Percentiles rank a stretch among this genome's conserved stretches.
Evolutionary conservation across 2,797 vertebrate genomes (phyloP).

Genomic region (Lacerta viridis): DNA sequence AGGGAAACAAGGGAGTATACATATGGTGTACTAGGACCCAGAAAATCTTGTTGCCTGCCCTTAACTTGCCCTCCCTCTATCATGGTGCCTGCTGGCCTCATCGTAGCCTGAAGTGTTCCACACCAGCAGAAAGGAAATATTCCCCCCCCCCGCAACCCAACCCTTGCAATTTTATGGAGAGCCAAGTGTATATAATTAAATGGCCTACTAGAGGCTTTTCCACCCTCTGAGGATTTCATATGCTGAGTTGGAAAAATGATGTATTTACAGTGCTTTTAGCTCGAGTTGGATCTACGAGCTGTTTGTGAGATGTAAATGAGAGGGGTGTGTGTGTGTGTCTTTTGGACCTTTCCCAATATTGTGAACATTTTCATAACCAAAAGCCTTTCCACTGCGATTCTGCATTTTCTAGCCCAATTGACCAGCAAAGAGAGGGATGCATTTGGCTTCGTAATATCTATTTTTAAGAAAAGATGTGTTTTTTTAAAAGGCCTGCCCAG

Average conservation of each 20-base stretch:
- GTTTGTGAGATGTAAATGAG: conserved; percentile 75
- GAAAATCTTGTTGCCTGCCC: too few relatives aligned
- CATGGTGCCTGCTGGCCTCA: background rate
- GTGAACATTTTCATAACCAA: conserved; percentile 69
- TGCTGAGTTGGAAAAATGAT: conserved; percentile 49
- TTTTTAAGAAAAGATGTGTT: conserved; percentile 56
- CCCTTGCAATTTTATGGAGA: background rate
- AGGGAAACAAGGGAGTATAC: too few relatives aligned
- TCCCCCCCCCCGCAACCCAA: too few relatives aligned
- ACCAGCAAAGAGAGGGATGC: conserved; percentile 65
- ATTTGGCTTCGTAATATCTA: conserved; percentile 64
- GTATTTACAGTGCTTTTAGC: conserved; percentile 83
- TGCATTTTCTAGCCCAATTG: conserved; percentile 70
- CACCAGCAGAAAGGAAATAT: conserved; percentile 5
- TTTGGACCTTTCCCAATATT: conserved; percentile 53
- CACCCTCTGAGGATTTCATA: conserved; percentile 54
- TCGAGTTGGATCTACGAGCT: conserved; percentile 71
- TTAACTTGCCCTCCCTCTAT: background rate
- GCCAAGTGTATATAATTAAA: conserved; percentile 8
- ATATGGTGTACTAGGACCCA: too few relatives aligned
- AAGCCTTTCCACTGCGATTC: conserved; percentile 74
- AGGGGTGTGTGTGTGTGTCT: conserved; percentile 48
- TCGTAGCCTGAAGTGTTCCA: background rate
- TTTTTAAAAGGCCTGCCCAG: conserved; percentile 45
- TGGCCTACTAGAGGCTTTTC: conserved; percentile 66